These are phyloP conservation scores for Allolobophora icterica DNA, from an alignment of 2,888 invertebrate species.

Conservation along the genomic window DNA sequence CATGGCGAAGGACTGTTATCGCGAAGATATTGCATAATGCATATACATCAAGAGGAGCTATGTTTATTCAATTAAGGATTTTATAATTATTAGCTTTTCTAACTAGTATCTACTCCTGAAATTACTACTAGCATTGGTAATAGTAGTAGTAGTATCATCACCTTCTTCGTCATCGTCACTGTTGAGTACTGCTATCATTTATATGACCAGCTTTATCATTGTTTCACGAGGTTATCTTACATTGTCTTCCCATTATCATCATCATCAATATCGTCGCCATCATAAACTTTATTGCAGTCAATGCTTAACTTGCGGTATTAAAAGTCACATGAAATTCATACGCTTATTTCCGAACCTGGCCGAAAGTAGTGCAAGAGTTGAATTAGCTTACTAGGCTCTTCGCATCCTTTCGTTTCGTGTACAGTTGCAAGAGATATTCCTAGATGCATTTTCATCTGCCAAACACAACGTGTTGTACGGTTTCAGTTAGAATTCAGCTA, in stretches of 20 bases:
- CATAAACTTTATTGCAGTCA: neutral
- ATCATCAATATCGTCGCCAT: neutral
- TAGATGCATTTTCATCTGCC: neutral
- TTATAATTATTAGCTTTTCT: neutral
- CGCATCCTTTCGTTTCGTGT: neutral
- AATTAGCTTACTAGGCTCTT: neutral
- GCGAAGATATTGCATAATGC: neutral
- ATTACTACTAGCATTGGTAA: too few relatives aligned
- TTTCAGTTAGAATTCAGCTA: neutral
- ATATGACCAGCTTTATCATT: too few relatives aligned
- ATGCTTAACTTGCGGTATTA: too few relatives aligned
- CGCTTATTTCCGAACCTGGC: neutral
- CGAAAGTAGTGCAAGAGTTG: neutral
- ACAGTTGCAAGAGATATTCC: neutral
- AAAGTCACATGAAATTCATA: neutral
- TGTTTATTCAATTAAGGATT: neutral
- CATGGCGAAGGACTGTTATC: neutral
- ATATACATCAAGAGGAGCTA: neutral
- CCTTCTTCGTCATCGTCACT: neutral
- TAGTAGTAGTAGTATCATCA: neutral
- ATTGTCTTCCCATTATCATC: too few relatives aligned
- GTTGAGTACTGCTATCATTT: too few relatives aligned
- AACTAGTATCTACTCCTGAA: too few relatives aligned
- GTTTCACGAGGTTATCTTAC: too few relatives aligned
- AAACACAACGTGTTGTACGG: neutral